phyloP scores from a whole-genome alignment of 2,113 vertebrate genomes.

The Dicentrarchus labrax region DNA sequence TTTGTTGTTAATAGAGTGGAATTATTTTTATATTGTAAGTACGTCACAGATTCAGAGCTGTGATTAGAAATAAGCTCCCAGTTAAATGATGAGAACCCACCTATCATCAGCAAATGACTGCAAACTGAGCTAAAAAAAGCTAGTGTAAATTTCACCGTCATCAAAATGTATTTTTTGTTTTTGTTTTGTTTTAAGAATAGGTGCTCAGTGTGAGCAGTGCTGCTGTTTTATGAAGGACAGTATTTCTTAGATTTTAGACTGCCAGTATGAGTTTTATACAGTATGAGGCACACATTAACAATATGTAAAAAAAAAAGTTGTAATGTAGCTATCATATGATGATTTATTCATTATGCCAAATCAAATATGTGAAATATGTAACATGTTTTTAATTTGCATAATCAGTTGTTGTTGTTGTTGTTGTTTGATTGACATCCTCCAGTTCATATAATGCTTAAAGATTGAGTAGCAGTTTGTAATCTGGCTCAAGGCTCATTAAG shows the following conservation, averaged over 20 bases:
- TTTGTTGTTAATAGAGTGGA: slow-evolving; percentile 39
- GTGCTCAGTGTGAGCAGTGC: slow-evolving; percentile 53
- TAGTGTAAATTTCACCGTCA: slow-evolving; percentile 21
- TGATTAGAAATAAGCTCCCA: slow-evolving; percentile 24
- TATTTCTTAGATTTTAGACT: slow-evolving; percentile 48
- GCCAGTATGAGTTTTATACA: slow-evolving; percentile 49
- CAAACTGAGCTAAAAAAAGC: slow-evolving; percentile 17
- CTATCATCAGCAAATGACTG: slow-evolving; percentile 37
- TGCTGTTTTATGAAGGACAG: slow-evolving; percentile 62
- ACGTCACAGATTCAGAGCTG: slow-evolving; percentile 32
- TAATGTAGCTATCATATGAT: slow-evolving; percentile 43
- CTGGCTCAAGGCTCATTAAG: slow-evolving; percentile 29
- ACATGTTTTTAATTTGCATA: slow-evolving; percentile 61
- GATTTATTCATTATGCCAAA: slow-evolving; percentile 55
- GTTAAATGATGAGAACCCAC: slow-evolving; percentile 3
- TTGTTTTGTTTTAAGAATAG: slow-evolving; percentile 14
- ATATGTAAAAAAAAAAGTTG: slow-evolving; percentile 62
- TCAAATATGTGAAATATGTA: slow-evolving; percentile 55
- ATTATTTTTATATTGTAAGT: slow-evolving; percentile 58
- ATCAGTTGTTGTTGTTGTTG: slow-evolving; percentile 55
- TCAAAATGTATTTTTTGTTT: slow-evolving; percentile 1
- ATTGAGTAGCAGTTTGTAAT: slow-evolving; percentile 50
- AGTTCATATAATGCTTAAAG: slow-evolving; percentile 20
- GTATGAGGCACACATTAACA: slow-evolving; percentile 33
- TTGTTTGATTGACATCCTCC: slow-evolving; percentile 41